phyloP scores from a whole-genome alignment of 2,888 invertebrate species.

The Brenthis ino region DNA sequence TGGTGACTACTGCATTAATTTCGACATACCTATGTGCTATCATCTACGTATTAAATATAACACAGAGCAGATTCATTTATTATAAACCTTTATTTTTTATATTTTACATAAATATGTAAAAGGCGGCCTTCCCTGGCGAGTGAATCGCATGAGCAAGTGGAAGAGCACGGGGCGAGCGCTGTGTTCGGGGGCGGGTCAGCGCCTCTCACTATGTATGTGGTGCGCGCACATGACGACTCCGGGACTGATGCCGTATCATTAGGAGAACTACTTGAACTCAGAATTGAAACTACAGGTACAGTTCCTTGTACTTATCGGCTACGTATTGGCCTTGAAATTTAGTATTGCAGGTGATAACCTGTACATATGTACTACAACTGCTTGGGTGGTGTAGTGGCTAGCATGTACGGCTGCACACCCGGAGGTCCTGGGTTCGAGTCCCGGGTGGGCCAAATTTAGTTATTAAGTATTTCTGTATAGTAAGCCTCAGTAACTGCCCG shows the following conservation, averaged over 20 bases:
- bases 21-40: no score
- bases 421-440: no score
- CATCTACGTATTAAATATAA: no score
- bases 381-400: no score
- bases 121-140: slow-evolving; percentile 56
- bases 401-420: no score
- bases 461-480: no score
- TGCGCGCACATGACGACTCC: slow-evolving; percentile 54
- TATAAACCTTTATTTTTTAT: neutral
- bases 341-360: no score
- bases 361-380: no score
- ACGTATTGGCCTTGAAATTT: no score
- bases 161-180: slow-evolving; percentile 61
- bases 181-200: slow-evolving; percentile 58
- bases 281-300: slow-evolving; percentile 67
- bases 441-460: no score
- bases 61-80: neutral
- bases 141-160: slow-evolving; percentile 36
- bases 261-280: slow-evolving; percentile 69
- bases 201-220: slow-evolving; percentile 70
- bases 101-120: slow-evolving; percentile 6
- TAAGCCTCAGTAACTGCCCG: no score
- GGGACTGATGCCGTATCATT: slow-evolving; percentile 59
- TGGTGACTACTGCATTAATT: no score
- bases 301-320: neutral